Evolutionary conservation across 2,888 invertebrate genomes (phyloP).

Genomic region (Arge pagana): DNA sequence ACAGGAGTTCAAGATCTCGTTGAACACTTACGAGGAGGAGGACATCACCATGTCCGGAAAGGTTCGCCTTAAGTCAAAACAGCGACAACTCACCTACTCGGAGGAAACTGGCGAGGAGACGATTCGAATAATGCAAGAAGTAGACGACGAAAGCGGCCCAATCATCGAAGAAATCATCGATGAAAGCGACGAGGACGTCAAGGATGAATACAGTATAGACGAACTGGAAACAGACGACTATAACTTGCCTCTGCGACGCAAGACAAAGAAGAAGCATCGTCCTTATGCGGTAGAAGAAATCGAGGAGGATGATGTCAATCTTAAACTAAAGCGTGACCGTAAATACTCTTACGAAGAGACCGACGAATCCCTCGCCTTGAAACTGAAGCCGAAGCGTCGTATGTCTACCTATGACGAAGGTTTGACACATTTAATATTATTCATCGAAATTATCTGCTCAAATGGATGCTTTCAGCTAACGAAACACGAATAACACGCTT

Average conservation of each 20-base stretch:
- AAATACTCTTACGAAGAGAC: conserved; percentile 58
- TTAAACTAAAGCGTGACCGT: conserved; percentile 57
- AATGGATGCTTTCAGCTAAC: too few relatives aligned
- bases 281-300: conserved; percentile 62
- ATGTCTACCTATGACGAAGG: conserved; percentile 72
- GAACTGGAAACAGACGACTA: conserved; percentile 54
- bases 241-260: conserved; percentile 51
- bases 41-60: conserved; percentile 86
- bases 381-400: conserved; percentile 71
- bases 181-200: conserved; percentile 65
- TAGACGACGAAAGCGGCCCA: conserved; percentile 66
- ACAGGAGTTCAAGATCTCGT: conserved; percentile 85
- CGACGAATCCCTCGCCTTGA: conserved; percentile 73
- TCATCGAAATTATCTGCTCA: conserved; percentile 1
- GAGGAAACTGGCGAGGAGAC: conserved; percentile 81
- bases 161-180: conserved; percentile 69
- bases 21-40: conserved; percentile 86
- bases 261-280: conserved; percentile 42
- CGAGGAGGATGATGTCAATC: conserved; percentile 58
- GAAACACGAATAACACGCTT: conserved; percentile 20
- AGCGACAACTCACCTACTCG: conserved; percentile 72
- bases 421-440: conserved; percentile 52
- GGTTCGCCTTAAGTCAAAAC: conserved; percentile 74
- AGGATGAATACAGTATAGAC: conserved; percentile 60
- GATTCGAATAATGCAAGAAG: conserved; percentile 70